phyloP scores from a whole-genome alignment of 1,140 invertebrate genomes.

The Philaenus spumarius region DNA sequence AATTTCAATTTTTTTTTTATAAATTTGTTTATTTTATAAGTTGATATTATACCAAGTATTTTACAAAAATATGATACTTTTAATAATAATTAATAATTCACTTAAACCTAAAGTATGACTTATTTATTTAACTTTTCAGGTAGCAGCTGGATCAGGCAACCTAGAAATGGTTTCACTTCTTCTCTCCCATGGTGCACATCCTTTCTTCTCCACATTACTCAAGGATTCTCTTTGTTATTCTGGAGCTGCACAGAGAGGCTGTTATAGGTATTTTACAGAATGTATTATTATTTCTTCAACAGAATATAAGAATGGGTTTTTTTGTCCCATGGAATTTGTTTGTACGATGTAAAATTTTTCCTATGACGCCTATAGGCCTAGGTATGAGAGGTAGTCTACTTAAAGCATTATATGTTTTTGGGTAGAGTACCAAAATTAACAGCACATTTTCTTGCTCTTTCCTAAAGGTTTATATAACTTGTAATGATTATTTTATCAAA shows the following conservation, averaged over 20 bases:
- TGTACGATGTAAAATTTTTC: too few species aligned
- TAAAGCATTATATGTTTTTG: too few species aligned
- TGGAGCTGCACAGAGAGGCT: constrained; percentile 72
- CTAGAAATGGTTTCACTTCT: constrained; percentile 72
- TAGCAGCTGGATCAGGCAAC: constrained; percentile 73
- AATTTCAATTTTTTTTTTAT: background rate
- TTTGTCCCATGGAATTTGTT: too few species aligned
- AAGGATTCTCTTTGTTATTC: constrained; percentile 80
- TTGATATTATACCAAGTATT: background rate
- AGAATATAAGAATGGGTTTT: too few species aligned
- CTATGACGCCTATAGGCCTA: too few species aligned
- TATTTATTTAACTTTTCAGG: constrained; percentile 34
- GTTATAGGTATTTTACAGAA: constrained; percentile 50
- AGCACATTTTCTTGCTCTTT: too few species aligned
- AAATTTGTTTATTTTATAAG: background rate
- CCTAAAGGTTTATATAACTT: too few species aligned
- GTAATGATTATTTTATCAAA: too few species aligned
- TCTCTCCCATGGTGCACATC: constrained; percentile 74
- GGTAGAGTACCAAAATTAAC: too few species aligned
- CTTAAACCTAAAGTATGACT: background rate
- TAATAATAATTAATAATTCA: too few species aligned
- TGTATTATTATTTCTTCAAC: too few species aligned
- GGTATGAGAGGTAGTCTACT: too few species aligned
- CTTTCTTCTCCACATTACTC: constrained; percentile 75
- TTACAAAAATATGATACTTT: background rate